Evolutionary conservation across 1,140 invertebrate species (phyloP).

Genomic region (Sarcophaga peregrina): DNA sequence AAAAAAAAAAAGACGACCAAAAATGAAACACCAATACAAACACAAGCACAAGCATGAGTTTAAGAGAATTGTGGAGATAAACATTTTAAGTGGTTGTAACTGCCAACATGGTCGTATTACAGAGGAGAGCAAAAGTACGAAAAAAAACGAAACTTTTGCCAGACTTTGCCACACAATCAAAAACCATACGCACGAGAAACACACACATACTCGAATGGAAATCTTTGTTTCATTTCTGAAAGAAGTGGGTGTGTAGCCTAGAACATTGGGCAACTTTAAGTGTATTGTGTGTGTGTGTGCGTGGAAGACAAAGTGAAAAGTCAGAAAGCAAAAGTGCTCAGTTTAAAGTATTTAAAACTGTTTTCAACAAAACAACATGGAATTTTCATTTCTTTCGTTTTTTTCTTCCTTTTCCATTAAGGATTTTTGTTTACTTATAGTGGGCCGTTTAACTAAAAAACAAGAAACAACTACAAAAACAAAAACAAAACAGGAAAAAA

Average conservation of each 20-base stretch:
- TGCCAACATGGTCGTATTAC: conserved; percentile 9
- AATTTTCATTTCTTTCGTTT: conserved; percentile 1
- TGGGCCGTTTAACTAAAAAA: neutral
- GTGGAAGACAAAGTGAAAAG: conserved; percentile 38
- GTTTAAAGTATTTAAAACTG: conserved; percentile 38
- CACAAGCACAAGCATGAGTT: neutral
- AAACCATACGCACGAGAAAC: neutral
- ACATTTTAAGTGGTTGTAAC: conserved; percentile 40
- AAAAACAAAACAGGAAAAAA: neutral
- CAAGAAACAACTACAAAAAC: neutral
- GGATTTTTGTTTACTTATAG: neutral
- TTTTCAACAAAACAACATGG: conserved; percentile 13
- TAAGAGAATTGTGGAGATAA: conserved; percentile 11
- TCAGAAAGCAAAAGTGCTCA: conserved; percentile 47
- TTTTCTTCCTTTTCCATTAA: neutral
- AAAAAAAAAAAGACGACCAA: too few species aligned
- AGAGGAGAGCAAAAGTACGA: conserved; percentile 29
- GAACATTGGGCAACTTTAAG: neutral
- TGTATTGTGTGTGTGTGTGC: neutral
- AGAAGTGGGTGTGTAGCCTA: conserved; percentile 4
- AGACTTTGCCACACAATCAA: conserved; percentile 30
- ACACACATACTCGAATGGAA: neutral
- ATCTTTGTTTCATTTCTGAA: neutral
- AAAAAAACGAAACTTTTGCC: conserved; percentile 46
- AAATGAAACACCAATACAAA: conserved; percentile 13